Conservation (phyloP, 1,140 invertebrate species). For the Bombus impatiens region DNA sequence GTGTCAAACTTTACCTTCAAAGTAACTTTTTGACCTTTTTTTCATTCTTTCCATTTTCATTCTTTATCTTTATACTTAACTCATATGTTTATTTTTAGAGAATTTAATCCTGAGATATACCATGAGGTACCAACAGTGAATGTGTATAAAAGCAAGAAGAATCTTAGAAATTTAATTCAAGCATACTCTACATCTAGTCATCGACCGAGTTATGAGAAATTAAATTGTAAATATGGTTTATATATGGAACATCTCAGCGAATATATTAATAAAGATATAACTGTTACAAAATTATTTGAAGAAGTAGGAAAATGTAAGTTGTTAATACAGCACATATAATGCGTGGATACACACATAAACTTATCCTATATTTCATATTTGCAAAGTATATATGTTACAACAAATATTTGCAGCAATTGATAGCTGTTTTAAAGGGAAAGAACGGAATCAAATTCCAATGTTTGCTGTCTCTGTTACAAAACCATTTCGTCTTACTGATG, state of each 20-base stretch:
- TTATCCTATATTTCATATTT: not conserved
- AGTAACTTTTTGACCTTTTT: slow-evolving; percentile 56
- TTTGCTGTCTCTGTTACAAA: slow-evolving; percentile 73
- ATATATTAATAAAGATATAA: slow-evolving; percentile 73
- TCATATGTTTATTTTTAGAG: slow-evolving; percentile 61
- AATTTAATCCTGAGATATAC: slow-evolving; percentile 73
- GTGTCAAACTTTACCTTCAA: slow-evolving; percentile 75
- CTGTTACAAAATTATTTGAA: slow-evolving; percentile 74
- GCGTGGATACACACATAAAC: not conserved
- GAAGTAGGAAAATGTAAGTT: slow-evolving; percentile 75
- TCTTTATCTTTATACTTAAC: not conserved
- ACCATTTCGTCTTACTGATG: slow-evolving; percentile 72
- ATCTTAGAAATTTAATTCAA: slow-evolving; percentile 75
- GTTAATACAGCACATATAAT: not conserved
- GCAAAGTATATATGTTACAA: not conserved
- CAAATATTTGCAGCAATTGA: slow-evolving; percentile 71
- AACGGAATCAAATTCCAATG: slow-evolving; percentile 76
- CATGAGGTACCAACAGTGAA: slow-evolving; percentile 71
- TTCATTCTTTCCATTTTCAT: not conserved
- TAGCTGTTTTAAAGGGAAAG: slow-evolving; percentile 68
- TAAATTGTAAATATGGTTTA: slow-evolving; percentile 69
- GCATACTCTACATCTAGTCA: slow-evolving; percentile 76
- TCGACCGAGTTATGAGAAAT: slow-evolving; percentile 73
- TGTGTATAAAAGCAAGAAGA: slow-evolving; percentile 72
- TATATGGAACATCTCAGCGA: slow-evolving; percentile 73